Base-by-base conservation (phyloP, 1,140 invertebrate genomes). In the Harpegnathos saltator region DNA sequence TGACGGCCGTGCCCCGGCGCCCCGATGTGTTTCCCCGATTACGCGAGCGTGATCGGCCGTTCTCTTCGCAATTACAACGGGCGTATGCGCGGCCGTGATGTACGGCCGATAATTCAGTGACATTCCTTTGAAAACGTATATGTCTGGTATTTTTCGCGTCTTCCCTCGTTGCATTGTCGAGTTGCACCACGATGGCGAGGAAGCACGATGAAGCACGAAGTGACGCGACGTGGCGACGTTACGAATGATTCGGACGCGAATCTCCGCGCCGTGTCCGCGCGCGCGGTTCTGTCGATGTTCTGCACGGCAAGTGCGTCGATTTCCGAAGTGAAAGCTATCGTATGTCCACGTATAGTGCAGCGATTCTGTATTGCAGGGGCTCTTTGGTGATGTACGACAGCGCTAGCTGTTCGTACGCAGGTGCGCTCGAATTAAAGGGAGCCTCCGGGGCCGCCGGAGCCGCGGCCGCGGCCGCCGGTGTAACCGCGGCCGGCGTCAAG, bases 391-490 rank as follows among this genome's bases (percentile, higher is more conserved):
- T 98, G 97, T 98, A 98, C 96, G 97, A 98, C 95, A 98, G 97
- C 94, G 97, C 97, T 90, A 94, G 94, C 93, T 98, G 97, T 95
- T 98, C 97, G 93, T 98, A 98, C 95, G 97, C 97, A 92, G 97
- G 96, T 92, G 97, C 97, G 89, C 95, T 98, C 88, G 97, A 98
- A 93, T 95, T 98, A 90, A 98, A 98, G 94, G 95, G 97, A 89
- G 96, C 95, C 95, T 81, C 88, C 56, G 90, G 88, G 58, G 90
- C 80, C 50, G 91, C 85, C 62, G 89, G 85, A 56, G 84, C 85
- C 65, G 88, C 87, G 77, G 86, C 93, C 95, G 88, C 95, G 95
- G 80, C 85, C 68, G 87, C 91, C 44, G 90, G 90, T 78, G 91
- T 91, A 44, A 85, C 90, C 74, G 87, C 91, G 81, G 85, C 92